Evolutionary conservation across 2,797 vertebrate species (phyloP).

Genomic region (Hippopotamyrus pictus): DNA sequence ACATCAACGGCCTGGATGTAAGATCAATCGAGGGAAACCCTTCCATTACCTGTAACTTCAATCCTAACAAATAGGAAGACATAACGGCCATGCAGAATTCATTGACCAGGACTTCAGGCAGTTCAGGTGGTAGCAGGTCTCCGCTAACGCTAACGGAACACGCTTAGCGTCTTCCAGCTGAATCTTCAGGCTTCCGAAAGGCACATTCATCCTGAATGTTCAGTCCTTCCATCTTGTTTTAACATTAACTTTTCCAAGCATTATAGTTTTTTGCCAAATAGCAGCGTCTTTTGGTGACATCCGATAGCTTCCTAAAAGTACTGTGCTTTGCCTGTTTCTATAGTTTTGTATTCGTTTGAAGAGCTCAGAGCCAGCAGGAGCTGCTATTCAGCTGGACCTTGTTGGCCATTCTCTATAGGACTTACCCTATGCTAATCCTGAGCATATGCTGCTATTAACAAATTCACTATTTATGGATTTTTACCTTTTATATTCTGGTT

Average conservation of each 20-base stretch:
- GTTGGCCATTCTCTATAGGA: neutral
- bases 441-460: neutral
- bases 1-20: conserved; percentile 75
- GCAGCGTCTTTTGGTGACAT: neutral
- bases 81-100: neutral
- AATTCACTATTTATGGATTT: neutral
- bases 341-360: neutral
- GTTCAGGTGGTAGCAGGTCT: neutral
- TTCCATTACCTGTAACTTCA: no score
- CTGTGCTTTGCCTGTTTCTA: neutral
- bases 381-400: neutral
- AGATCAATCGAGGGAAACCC: conserved; percentile 34
- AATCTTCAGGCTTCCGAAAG: neutral
- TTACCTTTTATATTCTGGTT: neutral
- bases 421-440: neutral
- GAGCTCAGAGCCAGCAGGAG: neutral
- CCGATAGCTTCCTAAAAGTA: neutral
- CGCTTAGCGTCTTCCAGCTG: neutral
- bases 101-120: neutral
- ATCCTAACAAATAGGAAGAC: neutral
- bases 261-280: neutral
- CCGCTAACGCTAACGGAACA: neutral
- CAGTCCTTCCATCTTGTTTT: neutral
- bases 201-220: neutral
- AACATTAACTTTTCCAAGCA: neutral